Evolutionary conservation across 2,113 vertebrate genomes (phyloP).

Genomic region (Neodon shergylaensis): DNA sequence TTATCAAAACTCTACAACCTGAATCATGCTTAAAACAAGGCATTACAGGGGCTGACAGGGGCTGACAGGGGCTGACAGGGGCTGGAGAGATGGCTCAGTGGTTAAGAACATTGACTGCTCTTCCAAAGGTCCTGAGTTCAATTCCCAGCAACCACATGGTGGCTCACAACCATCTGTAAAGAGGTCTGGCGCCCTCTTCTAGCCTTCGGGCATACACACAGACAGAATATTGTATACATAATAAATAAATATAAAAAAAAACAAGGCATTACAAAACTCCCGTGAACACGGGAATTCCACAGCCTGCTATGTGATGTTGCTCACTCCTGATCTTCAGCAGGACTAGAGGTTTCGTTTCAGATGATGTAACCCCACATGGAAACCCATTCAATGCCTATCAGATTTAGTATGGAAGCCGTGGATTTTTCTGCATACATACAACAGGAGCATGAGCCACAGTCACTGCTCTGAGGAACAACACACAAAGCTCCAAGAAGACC

Average conservation of each 20-base stretch:
- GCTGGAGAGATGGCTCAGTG: too few species aligned
- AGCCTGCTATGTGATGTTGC: not conserved
- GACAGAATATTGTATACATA: too few species aligned
- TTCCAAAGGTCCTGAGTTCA: too few species aligned
- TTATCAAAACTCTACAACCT: not conserved
- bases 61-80: too few species aligned
- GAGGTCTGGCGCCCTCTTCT: too few species aligned
- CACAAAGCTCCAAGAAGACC: not conserved
- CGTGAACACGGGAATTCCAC: not conserved
- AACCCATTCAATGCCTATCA: not conserved
- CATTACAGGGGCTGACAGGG: too few species aligned
- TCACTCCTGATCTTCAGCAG: not conserved
- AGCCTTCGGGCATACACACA: too few species aligned
- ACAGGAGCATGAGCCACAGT: not conserved
- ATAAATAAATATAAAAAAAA: too few species aligned
- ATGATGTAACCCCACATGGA: not conserved
- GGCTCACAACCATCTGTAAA: too few species aligned
- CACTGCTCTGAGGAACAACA: not conserved
- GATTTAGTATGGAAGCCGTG: not conserved
- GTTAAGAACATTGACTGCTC: too few species aligned
- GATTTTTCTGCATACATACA: not conserved
- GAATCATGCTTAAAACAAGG: not conserved
- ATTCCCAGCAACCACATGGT: too few species aligned
- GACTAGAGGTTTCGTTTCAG: not conserved
- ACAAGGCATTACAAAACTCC: not conserved